A percentile compares a stretch with the other conserved stretches of the same genome.
Evolutionary conservation across 1,140 invertebrate species (phyloP).

Genomic region (Drosophila persimilis): DNA sequence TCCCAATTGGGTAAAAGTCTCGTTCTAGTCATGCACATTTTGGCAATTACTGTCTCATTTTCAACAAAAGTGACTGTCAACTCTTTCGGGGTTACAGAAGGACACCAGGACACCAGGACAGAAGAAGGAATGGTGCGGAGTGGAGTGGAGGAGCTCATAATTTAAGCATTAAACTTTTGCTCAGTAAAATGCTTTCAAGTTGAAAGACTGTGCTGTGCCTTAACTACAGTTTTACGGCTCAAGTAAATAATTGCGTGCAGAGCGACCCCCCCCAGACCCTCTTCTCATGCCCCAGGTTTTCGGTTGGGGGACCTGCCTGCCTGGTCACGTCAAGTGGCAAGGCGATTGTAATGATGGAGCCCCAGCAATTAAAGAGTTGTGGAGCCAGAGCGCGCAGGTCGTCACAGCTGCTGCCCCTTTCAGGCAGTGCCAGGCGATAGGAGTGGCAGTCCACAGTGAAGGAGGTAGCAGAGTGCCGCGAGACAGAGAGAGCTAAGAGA

Average conservation of each 20-base stretch:
- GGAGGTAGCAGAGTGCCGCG: no score
- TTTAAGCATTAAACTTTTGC: conserved; percentile 80
- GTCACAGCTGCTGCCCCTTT: conserved; percentile 40
- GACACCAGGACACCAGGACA: not conserved
- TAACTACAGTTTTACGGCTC: conserved; percentile 81
- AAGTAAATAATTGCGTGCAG: conserved; percentile 77
- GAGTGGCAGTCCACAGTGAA: not conserved
- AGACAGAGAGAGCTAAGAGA: not conserved
- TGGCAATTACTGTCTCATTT: conserved; percentile 79
- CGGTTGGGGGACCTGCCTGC: conserved; percentile 2
- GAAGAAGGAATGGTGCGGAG: conserved; percentile 1
- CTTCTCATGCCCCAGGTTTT: not conserved
- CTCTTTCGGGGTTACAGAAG: conserved; percentile 45
- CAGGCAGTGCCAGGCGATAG: not conserved
- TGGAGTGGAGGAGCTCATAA: conserved; percentile 67
- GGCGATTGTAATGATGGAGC: conserved; percentile 76
- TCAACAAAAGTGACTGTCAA: conserved; percentile 79
- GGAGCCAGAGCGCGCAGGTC: conserved; percentile 31
- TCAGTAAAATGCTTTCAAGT: conserved; percentile 74
- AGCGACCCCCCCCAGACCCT: conserved; percentile 6
- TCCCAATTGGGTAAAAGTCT: conserved; percentile 33
- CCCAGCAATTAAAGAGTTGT: conserved; percentile 69
- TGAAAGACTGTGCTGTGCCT: conserved; percentile 59
- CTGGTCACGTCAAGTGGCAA: conserved; percentile 53
- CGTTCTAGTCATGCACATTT: conserved; percentile 71